Conservation (phyloP, 2,888 invertebrate species). For the Ernsta delagoae region DNA sequence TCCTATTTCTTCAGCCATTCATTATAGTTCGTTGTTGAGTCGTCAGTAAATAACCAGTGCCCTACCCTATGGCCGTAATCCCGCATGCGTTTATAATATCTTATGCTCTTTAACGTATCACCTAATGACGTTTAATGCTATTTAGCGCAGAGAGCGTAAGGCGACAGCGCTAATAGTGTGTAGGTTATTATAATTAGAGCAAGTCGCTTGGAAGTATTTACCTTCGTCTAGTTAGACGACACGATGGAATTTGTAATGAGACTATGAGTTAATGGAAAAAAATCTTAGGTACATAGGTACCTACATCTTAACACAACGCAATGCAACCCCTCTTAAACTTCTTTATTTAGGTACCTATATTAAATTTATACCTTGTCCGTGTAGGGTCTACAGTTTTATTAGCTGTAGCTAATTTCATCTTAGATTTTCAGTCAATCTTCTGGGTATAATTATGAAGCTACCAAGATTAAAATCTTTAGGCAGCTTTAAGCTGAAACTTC, state of each 20-base stretch:
- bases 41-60: conserved; percentile 7
- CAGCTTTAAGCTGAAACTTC: no score
- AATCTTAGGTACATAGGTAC: no score
- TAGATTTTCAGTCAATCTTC: no score
- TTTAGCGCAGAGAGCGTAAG: conserved; percentile 29
- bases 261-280: not conserved
- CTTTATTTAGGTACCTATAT: no score
- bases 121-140: conserved; percentile 34
- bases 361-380: no score
- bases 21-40: not conserved
- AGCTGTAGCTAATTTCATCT: no score
- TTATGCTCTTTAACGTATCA: conserved; percentile 35
- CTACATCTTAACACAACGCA: no score
- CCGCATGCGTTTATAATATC: conserved; percentile 30
- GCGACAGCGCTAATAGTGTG: conserved; percentile 29
- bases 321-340: no score
- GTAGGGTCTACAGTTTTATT: no score
- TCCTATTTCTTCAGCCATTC: not conserved
- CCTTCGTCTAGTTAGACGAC: conserved; percentile 35
- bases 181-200: conserved; percentile 29
- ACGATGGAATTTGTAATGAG: conserved; percentile 38
- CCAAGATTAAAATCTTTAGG: no score
- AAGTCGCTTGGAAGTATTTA: conserved; percentile 31
- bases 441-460: no score
- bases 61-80: conserved; percentile 23